A percentile compares a stretch with the other conserved stretches of the same genome.
Conservation (phyloP, 2,797 vertebrate species). For the Myotis findleyi region DNA sequence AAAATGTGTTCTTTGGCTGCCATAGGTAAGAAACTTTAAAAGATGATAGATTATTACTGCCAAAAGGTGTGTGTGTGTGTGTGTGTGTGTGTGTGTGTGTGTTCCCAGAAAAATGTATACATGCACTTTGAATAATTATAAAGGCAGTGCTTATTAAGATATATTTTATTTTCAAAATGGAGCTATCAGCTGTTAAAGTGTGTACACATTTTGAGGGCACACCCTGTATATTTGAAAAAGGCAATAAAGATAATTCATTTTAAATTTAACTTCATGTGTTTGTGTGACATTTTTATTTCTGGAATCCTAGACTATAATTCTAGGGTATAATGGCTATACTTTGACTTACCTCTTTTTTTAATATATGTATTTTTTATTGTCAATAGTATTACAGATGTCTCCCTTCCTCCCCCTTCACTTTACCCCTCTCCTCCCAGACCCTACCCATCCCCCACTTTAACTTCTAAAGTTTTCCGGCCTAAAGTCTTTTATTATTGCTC, state of each 20-base stretch:
- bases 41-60: not conserved
- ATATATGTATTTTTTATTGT: too few relatives aligned
- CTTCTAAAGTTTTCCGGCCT: not conserved
- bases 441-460: not conserved
- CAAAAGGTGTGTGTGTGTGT: not conserved
- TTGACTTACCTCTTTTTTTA: not conserved
- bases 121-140: too few relatives aligned
- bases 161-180: too few relatives aligned
- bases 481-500: not conserved
- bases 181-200: too few relatives aligned
- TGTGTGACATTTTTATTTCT: slow-evolving; percentile 31
- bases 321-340: not conserved
- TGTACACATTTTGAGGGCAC: too few relatives aligned
- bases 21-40: not conserved
- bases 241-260: not conserved
- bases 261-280: slow-evolving; percentile 14
- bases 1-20: slow-evolving; percentile 23
- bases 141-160: too few relatives aligned
- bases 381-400: too few relatives aligned
- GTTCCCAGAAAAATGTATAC: too few relatives aligned
- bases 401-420: too few relatives aligned
- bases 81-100: not conserved
- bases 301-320: not conserved
- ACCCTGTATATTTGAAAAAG: not conserved
- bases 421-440: too few relatives aligned